Evolutionary conservation across 2,797 vertebrate genomes (phyloP), one percentile per base, ranked within the genome.

Genomic region (Alosa sapidissima): DNA sequence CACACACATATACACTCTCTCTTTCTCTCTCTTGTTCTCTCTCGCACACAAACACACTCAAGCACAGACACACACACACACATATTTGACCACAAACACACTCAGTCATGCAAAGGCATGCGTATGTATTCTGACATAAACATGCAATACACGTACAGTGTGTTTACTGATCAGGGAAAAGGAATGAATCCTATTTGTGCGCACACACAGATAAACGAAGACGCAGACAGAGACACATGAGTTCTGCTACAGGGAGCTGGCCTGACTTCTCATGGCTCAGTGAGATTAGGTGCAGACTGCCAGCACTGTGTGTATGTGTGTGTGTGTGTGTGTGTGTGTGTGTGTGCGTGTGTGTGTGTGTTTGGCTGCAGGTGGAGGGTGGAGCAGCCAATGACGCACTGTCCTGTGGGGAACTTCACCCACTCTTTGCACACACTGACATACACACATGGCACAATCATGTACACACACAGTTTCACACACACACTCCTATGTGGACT

Each of bases 331-430:
- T 65, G 60, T 65, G 60, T 65, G 60, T 65, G 60, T 65, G n/a
- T 65, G n/a, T 28, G n/a, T 28, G 60, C 33, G 60, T 28, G 60
- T 28, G 65, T 72, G 33, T 75, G 13, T 75, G 68, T 75, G 14
- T 75, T 36, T 36, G 55, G 33, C 62, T 33, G 62, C 62, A 13
- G 24, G 62, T 65, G 62, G 28, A 65, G 62, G 62, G 62, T 65
- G 62, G 62, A 65, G 62, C 24, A 65, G 24, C 62, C 62, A 65
- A 33, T 65, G 24, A 65, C 62, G 62, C 62, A 65, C 10, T 28
- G 24, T 65, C 24, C 62, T 65, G 62, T 65, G 62, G 62, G 62
- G 62, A 65, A 65, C 62, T 65, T 65, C 62, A 65, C 62, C 62
- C 62, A 65, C 24, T 11, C 10, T 33, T n/a, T 55, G 5, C 19